Percentiles rank a stretch among this genome's conserved stretches.
Evolutionary conservation across 2,888 invertebrate species (phyloP).

Genomic region (Acronicta psi): DNA sequence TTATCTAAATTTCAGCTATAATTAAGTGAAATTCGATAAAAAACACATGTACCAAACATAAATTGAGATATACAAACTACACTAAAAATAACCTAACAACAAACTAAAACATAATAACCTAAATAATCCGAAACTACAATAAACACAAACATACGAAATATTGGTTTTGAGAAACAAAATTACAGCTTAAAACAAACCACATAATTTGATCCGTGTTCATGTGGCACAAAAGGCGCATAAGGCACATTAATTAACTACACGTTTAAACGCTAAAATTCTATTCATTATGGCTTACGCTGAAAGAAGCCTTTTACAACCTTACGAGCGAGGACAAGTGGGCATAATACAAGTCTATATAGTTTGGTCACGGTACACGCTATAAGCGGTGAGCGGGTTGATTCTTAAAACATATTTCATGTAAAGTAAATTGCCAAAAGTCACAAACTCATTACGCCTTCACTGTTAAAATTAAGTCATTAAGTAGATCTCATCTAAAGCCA

Average conservation of each 20-base stretch:
- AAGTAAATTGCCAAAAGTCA: too few relatives aligned
- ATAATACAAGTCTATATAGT: constrained; percentile 35
- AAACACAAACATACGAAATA: background rate
- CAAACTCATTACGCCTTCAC: too few relatives aligned
- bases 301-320: constrained; percentile 60
- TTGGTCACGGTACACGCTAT: background rate
- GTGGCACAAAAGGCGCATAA: constrained; percentile 25
- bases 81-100: too few relatives aligned
- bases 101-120: too few relatives aligned
- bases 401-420: too few relatives aligned
- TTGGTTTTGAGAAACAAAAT: constrained; percentile 2
- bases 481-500: too few relatives aligned
- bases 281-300: constrained; percentile 55
- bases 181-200: background rate
- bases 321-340: constrained; percentile 38
- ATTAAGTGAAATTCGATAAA: too few relatives aligned
- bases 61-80: too few relatives aligned
- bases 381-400: background rate
- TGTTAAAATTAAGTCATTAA: too few relatives aligned
- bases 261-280: constrained; percentile 55
- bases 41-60: too few relatives aligned
- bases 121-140: too few relatives aligned
- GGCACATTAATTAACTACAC: constrained; percentile 43
- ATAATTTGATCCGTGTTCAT: constrained; percentile 14
- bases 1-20: too few relatives aligned